phyloP scores from a whole-genome alignment of 2,113 vertebrate species.

The Alligator mississippiensis region DNA sequence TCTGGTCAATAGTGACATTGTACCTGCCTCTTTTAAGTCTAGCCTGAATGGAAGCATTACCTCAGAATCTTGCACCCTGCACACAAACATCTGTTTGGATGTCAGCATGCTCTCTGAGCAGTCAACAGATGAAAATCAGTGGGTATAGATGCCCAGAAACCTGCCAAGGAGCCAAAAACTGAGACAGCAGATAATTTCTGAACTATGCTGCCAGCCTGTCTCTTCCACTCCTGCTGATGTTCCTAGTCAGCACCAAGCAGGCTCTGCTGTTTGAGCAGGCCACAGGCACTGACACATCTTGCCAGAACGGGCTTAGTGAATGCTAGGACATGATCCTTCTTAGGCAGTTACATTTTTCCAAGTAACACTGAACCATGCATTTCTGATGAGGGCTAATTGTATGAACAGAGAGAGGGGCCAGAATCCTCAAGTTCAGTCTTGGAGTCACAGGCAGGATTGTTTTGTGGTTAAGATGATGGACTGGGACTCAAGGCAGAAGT shows the following conservation, averaged over 20 bases:
- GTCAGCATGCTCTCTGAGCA: background rate
- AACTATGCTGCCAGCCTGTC: background rate
- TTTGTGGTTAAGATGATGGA: background rate
- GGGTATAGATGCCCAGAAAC: background rate
- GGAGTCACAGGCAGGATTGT: background rate
- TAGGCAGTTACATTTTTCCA: background rate
- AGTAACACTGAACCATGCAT: background rate
- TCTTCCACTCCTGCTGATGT: background rate
- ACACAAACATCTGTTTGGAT: background rate
- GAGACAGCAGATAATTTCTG: rapidly evolving
- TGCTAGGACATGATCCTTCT: background rate
- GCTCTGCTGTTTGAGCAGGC: background rate
- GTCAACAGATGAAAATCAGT: background rate
- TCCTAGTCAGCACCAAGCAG: background rate
- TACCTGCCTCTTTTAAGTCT: rapidly evolving
- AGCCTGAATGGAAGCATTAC: background rate
- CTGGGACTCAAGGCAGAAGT: background rate
- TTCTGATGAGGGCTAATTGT: background rate
- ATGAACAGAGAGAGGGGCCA: background rate
- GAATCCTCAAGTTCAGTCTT: background rate
- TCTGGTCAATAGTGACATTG: rapidly evolving
- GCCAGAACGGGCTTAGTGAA: background rate
- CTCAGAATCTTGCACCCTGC: background rate
- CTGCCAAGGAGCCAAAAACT: background rate
- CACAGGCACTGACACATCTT: background rate